Evolutionary conservation across 2,888 invertebrate species (phyloP).

Genomic region (Eugnorisma glareosa): DNA sequence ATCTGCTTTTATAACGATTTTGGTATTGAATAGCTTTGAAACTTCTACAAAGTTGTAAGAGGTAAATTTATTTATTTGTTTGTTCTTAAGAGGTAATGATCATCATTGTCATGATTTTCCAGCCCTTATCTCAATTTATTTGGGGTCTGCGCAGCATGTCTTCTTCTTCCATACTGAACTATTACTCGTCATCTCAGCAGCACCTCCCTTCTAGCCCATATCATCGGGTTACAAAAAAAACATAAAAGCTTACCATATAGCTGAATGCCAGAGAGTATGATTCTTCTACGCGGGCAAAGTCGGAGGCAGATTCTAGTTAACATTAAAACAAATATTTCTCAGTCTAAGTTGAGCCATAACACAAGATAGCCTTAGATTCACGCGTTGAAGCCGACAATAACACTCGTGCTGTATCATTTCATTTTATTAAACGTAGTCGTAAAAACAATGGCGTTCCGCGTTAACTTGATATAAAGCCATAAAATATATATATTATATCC

Average conservation of each 20-base stretch:
- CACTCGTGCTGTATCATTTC: slow-evolving; percentile 5
- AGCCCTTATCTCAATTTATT: too few species aligned
- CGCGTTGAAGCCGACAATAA: not conserved
- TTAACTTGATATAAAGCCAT: slow-evolving; percentile 17
- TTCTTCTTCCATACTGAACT: too few species aligned
- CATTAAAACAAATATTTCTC: not conserved
- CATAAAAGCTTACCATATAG: not conserved
- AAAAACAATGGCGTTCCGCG: slow-evolving; percentile 43
- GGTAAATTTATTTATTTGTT: not conserved
- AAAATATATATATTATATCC: slow-evolving; percentile 33
- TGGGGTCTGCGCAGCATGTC: too few species aligned
- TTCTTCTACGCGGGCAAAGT: not conserved
- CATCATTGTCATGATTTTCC: too few species aligned
- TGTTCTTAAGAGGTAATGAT: not conserved
- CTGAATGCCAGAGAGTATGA: not conserved
- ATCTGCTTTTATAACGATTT: not conserved
- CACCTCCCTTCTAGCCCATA: too few species aligned
- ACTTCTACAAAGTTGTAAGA: not conserved
- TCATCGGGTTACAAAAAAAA: not conserved
- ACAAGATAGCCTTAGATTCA: not conserved
- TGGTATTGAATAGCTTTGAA: not conserved
- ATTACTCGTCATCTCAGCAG: too few species aligned
- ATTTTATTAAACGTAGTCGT: slow-evolving; percentile 38
- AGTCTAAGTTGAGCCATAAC: not conserved
- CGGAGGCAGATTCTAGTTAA: not conserved